Percentiles rank a stretch among this genome's conserved stretches.
These are phyloP conservation scores for Porites rus DNA, from an alignment of 92 coral and sea anemone genomes.

Conservation along the genomic window DNA sequence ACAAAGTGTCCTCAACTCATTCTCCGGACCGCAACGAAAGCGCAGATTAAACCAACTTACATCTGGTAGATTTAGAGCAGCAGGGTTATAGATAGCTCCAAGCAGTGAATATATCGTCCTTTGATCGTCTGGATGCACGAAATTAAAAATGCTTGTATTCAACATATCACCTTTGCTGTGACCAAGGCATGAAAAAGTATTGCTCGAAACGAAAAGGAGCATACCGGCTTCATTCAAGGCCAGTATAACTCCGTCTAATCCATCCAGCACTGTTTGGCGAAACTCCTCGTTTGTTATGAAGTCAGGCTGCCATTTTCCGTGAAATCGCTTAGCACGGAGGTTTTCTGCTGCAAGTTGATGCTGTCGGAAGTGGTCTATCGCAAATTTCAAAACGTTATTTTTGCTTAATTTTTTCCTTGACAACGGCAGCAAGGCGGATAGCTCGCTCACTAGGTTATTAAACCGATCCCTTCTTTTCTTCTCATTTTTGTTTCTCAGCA, in stretches of 20 bases:
- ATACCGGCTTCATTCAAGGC: constrained; percentile 54
- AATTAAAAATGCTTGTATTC: constrained; percentile 55
- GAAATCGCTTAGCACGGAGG: constrained; percentile 1
- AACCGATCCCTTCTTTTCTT: constrained; percentile 78
- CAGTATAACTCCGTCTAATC: constrained; percentile 49
- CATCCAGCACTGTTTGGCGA: constrained; percentile 54
- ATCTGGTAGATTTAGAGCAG: neutral
- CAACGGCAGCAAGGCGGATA: constrained; percentile 36
- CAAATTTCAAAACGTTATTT: constrained; percentile 36
- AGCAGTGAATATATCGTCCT: constrained; percentile 51
- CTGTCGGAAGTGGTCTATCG: constrained; percentile 53
- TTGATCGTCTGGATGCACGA: constrained; percentile 53
- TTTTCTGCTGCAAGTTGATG: constrained; percentile 37
- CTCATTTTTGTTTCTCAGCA: constrained; percentile 63
- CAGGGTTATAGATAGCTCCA: constrained; percentile 19
- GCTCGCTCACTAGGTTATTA: constrained; percentile 64
- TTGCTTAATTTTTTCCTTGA: constrained; percentile 30
- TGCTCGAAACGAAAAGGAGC: constrained; percentile 52
- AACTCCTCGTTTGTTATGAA: constrained; percentile 64
- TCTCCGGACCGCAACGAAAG: constrained; percentile 41
- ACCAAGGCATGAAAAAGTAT: constrained; percentile 55
- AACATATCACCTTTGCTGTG: constrained; percentile 34
- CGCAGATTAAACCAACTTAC: constrained; percentile 6
- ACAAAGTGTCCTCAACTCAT: constrained; percentile 6
- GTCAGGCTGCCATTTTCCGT: constrained; percentile 69